These are phyloP conservation scores for Anodontia alba DNA, from an alignment of 2,888 invertebrate genomes.

Conservation along the genomic window DNA sequence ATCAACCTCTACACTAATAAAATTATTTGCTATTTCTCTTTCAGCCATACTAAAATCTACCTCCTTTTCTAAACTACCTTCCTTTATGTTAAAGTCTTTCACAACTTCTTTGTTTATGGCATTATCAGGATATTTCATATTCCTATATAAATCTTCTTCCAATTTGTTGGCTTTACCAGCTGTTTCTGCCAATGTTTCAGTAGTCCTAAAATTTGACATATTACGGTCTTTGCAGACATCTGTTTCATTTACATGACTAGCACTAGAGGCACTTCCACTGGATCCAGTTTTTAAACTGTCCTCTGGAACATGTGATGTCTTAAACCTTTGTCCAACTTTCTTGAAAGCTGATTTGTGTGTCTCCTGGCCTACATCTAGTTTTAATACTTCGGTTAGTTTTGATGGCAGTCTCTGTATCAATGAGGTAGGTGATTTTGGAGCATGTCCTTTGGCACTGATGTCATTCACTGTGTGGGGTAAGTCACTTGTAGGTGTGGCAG, in stretches of 20 bases:
- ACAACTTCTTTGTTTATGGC: no score
- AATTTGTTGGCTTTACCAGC: no score
- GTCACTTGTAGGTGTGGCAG: neutral
- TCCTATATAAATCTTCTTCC: no score
- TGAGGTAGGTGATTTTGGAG: neutral
- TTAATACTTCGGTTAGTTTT: neutral
- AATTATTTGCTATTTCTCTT: no score
- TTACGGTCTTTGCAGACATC: neutral
- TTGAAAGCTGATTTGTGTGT: neutral
- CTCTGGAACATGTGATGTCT: neutral
- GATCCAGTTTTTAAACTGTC: neutral
- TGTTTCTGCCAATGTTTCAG: no score
- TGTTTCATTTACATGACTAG: neutral
- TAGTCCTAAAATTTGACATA: neutral
- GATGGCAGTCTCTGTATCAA: neutral
- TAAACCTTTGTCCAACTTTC: conserved; percentile 1
- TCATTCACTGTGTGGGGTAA: neutral
- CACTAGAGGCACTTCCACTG: neutral
- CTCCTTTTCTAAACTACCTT: no score
- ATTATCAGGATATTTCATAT: no score
- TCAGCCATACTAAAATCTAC: no score
- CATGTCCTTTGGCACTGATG: neutral
- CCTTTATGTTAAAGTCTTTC: no score
- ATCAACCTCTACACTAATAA: no score
- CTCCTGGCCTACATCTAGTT: neutral